Conservation (phyloP, 2,888 invertebrate genomes). For the Arctia plantaginis region DNA sequence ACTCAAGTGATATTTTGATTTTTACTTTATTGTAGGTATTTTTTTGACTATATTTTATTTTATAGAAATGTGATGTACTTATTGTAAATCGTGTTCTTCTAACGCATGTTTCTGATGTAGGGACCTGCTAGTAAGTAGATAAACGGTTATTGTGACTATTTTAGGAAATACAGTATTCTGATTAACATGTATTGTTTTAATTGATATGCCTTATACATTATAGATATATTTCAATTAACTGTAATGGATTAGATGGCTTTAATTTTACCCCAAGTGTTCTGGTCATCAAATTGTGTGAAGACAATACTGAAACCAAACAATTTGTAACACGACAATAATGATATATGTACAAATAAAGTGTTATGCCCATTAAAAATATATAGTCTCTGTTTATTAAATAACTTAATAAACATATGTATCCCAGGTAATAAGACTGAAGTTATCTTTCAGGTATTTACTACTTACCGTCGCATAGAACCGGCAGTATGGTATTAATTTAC, state of each 20-base stretch:
- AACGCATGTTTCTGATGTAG: constrained; percentile 74
- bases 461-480: constrained; percentile 81
- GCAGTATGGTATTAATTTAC: constrained; percentile 83
- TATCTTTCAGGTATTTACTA: constrained; percentile 78
- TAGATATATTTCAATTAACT: not conserved
- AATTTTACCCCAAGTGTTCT: not conserved
- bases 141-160: constrained; percentile 67
- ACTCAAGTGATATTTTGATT: constrained; percentile 52
- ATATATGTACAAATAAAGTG: constrained; percentile 3
- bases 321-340: not conserved
- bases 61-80: constrained; percentile 73
- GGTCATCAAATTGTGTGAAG: constrained; percentile 1
- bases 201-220: constrained; percentile 39
- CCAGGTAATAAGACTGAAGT: constrained; percentile 51
- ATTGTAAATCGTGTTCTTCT: constrained; percentile 66
- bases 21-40: constrained; percentile 45
- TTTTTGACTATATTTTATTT: constrained; percentile 52
- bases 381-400: not conserved
- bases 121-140: constrained; percentile 78
- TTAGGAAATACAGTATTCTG: constrained; percentile 81
- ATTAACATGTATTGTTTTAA: constrained; percentile 53
- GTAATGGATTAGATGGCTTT: not conserved
- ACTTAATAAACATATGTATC: not conserved
- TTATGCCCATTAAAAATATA: not conserved
- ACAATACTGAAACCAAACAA: constrained; percentile 6